phyloP scores from a whole-genome alignment of 2,888 invertebrate genomes.

The Drosophila emarginata region DNA sequence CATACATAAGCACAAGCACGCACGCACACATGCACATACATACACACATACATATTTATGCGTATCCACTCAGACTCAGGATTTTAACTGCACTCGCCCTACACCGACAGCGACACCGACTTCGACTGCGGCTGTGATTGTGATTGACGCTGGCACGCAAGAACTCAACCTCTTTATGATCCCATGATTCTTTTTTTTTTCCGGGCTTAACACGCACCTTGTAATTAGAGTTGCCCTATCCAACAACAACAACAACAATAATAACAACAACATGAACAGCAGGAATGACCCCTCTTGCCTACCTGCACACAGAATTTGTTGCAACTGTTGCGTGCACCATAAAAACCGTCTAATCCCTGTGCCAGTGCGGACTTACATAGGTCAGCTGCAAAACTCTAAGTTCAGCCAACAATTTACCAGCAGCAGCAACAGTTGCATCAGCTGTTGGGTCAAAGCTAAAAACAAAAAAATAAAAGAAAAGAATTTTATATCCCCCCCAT shows the following conservation, averaged over 20 bases:
- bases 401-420: conserved; percentile 6
- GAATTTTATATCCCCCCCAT: not conserved
- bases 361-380: conserved; percentile 34
- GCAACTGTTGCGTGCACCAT: conserved; percentile 69
- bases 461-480: not conserved
- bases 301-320: conserved; percentile 16
- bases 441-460: conserved; percentile 35
- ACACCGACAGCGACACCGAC: not conserved
- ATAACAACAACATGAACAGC: conserved; percentile 12
- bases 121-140: conserved; percentile 26
- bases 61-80: not conserved
- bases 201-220: conserved; percentile 49
- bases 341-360: conserved; percentile 64
- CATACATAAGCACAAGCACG: conserved; percentile 27
- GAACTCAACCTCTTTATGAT: conserved; percentile 26
- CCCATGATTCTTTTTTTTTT: conserved; percentile 15
- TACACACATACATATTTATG: not conserved
- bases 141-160: conserved; percentile 72
- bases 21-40: not conserved
- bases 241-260: conserved; percentile 15
- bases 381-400: conserved; percentile 34
- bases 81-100: conserved; percentile 1
- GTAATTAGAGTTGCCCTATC: conserved; percentile 52
- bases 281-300: conserved; percentile 33
- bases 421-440: conserved; percentile 49